Evolutionary conservation across 2,113 vertebrate species (phyloP).

Genomic region (Helogale parvula): DNA sequence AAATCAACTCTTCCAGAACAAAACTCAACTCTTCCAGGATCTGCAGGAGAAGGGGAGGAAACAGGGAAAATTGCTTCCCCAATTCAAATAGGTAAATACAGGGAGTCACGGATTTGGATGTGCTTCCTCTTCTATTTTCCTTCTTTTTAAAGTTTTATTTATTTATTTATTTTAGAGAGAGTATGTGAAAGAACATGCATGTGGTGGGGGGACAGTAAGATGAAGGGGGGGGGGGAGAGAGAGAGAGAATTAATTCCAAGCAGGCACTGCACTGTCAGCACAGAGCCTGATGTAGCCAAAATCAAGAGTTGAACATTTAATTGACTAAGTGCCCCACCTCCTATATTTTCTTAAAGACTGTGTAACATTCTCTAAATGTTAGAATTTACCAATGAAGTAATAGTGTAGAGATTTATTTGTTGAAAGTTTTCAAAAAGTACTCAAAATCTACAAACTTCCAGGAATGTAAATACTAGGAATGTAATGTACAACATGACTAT

Average conservation of each 20-base stretch:
- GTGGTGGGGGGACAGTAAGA: too few species aligned
- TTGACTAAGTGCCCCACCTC: too few species aligned
- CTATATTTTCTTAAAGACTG: too few species aligned
- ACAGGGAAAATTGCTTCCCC: background rate
- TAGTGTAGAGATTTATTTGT: background rate
- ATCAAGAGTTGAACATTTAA: background rate
- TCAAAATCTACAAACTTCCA: background rate
- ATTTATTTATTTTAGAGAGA: too few species aligned
- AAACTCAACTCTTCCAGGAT: background rate
- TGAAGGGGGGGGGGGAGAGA: too few species aligned
- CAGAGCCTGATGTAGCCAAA: too few species aligned
- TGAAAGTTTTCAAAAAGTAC: background rate
- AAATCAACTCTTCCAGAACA: background rate
- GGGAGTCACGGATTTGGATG: background rate
- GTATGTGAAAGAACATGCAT: too few species aligned
- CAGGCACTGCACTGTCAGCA: too few species aligned
- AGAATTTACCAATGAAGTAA: background rate
- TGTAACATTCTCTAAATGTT: background rate
- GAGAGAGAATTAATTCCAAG: too few species aligned
- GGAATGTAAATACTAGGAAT: background rate
- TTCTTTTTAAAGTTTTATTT: too few species aligned
- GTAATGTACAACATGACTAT: background rate
- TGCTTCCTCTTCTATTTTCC: background rate
- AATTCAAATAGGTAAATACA: background rate
- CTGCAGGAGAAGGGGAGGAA: background rate